phyloP scores from a whole-genome alignment of 2,113 vertebrate genomes.

The Actenoides lindsayi region DNA sequence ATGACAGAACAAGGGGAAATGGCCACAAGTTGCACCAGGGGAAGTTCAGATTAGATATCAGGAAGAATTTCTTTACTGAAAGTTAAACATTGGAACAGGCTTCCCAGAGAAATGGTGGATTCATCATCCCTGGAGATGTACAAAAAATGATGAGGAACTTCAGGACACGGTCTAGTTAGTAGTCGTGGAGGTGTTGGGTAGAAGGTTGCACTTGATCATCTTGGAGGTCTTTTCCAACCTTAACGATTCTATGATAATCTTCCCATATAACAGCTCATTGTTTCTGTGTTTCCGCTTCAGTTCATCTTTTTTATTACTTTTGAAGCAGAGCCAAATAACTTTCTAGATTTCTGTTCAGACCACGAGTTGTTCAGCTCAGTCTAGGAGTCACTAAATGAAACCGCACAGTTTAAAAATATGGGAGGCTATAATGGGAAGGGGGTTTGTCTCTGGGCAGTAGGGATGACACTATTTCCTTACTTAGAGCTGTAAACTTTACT shows the following conservation, averaged over 20 bases:
- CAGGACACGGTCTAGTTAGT: too few relatives aligned
- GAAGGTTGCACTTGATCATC: too few relatives aligned
- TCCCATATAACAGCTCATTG: neutral
- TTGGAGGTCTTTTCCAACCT: too few relatives aligned
- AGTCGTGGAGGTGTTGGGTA: too few relatives aligned
- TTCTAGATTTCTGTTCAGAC: neutral
- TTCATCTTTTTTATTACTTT: slow-evolving; percentile 17
- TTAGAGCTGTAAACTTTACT: neutral
- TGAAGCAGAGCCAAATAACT: neutral
- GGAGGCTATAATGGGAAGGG: neutral
- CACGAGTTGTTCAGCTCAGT: neutral
- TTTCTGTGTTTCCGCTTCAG: slow-evolving; percentile 4
- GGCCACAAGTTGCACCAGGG: too few relatives aligned
- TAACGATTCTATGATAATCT: neutral
- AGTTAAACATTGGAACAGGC: too few relatives aligned
- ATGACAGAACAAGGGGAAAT: too few relatives aligned
- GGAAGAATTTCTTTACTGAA: too few relatives aligned
- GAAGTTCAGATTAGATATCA: too few relatives aligned
- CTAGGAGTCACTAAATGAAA: neutral
- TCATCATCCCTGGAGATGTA: too few relatives aligned
- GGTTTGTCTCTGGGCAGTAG: neutral
- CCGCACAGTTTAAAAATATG: neutral
- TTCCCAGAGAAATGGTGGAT: too few relatives aligned
- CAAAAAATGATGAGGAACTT: too few relatives aligned
- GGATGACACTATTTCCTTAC: neutral